Conservation (phyloP, 2,888 invertebrate species). For the Nymphalis c-album region DNA sequence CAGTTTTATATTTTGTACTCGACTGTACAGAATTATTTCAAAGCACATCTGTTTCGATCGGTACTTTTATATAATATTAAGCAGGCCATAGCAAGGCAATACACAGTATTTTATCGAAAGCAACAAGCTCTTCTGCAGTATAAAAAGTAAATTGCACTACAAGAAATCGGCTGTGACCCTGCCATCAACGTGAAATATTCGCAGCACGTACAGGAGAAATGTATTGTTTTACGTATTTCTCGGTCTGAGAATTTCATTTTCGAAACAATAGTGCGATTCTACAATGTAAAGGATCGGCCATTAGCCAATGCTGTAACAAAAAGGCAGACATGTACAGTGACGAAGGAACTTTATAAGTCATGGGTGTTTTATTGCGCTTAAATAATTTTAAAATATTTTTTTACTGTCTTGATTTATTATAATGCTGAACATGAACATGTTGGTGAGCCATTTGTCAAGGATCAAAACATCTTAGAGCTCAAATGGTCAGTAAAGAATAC, state of each 20-base stretch:
- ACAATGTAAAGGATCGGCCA: conserved; percentile 20
- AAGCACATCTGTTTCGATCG: conserved; percentile 3
- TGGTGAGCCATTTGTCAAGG: too few species aligned
- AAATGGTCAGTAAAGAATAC: too few species aligned
- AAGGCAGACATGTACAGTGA: neutral
- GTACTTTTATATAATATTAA: conserved; percentile 17
- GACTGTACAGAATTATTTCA: conserved; percentile 9
- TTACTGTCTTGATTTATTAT: too few species aligned
- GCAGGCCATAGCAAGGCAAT: conserved; percentile 13
- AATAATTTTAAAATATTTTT: too few species aligned
- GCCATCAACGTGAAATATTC: conserved; percentile 30
- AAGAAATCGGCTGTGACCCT: conserved; percentile 26
- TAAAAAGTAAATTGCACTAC: conserved; percentile 19
- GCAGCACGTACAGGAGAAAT: conserved; percentile 24
- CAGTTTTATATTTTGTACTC: neutral
- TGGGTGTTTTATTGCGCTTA: too few species aligned
- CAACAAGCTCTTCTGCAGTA: conserved; percentile 4
- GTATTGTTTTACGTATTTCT: conserved; percentile 27
- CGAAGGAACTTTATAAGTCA: neutral
- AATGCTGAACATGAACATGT: too few species aligned
- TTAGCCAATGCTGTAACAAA: conserved; percentile 13
- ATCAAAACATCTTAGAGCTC: too few species aligned
- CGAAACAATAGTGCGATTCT: conserved; percentile 23
- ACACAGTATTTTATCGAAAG: conserved; percentile 26
- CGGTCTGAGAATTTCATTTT: conserved; percentile 23